A percentile compares a stretch with the other conserved stretches of the same genome.
Evolutionary conservation across 2,797 vertebrate genomes (phyloP).

Genomic region (Basileuterus tristriatus): DNA sequence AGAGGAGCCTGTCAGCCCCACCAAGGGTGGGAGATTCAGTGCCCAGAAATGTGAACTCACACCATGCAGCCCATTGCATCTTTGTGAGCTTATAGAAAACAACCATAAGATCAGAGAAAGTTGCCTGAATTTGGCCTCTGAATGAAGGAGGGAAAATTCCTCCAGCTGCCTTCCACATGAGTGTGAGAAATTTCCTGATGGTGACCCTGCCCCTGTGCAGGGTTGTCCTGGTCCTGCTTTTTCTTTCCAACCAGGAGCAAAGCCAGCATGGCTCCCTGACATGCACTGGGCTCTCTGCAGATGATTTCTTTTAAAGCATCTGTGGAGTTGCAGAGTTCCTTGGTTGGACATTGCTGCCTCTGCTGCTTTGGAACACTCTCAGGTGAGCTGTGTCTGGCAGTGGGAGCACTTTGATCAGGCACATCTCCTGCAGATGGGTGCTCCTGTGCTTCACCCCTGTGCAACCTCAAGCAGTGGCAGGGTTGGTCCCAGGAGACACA

Average conservation of each 20-base stretch:
- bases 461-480: fast-evolving
- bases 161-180: fast-evolving
- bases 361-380: not conserved
- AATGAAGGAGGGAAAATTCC: not conserved
- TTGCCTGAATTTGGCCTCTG: not conserved
- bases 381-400: fast-evolving
- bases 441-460: not conserved
- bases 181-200: not conserved
- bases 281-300: not conserved
- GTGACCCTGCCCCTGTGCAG: not conserved
- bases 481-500: not conserved
- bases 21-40: not conserved
- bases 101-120: not conserved
- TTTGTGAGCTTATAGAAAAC: not conserved
- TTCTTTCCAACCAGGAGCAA: not conserved
- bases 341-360: not conserved
- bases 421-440: fast-evolving
- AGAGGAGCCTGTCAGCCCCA: not conserved
- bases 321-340: not conserved
- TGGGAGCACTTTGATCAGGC: fast-evolving
- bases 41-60: not conserved
- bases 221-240: not conserved
- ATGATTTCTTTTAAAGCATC: not conserved
- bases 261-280: fast-evolving
- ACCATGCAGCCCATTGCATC: not conserved